Evolutionary conservation across 2,888 invertebrate species (phyloP).

Genomic region (Lasioglossum leucozonium): DNA sequence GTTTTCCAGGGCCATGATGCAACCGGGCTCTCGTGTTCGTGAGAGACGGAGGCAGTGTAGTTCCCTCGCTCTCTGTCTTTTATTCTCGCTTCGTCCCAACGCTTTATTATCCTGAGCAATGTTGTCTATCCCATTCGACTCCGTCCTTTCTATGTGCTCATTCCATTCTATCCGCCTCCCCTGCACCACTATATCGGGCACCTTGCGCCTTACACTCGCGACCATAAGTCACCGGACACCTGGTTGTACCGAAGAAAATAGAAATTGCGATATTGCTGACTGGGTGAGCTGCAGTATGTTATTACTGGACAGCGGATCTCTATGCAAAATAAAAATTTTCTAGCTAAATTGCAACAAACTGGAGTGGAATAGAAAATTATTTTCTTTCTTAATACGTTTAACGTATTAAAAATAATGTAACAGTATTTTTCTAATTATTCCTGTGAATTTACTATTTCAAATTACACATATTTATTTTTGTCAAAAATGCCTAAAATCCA

Average conservation of each 20-base stretch:
- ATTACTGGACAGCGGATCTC: too few relatives aligned
- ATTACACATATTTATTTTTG: too few relatives aligned
- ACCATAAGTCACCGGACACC: neutral
- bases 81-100: neutral
- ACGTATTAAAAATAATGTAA: too few relatives aligned
- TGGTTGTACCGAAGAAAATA: neutral
- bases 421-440: too few relatives aligned
- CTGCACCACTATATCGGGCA: constrained; percentile 15
- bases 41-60: neutral
- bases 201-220: neutral
- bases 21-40: neutral
- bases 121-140: constrained; percentile 7
- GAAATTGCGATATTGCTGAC: neutral
- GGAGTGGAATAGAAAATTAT: too few relatives aligned
- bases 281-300: neutral
- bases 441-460: too few relatives aligned
- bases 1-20: neutral
- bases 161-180: constrained; percentile 8
- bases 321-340: too few relatives aligned
- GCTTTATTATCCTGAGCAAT: constrained; percentile 10
- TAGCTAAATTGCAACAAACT: too few relatives aligned
- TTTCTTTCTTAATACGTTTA: too few relatives aligned
- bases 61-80: neutral
- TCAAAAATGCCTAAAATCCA: too few relatives aligned
- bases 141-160: constrained; percentile 18